Evolutionary conservation across 2,797 vertebrate genomes (phyloP), one percentile per base, ranked within the genome.

Genomic region (Petrocephalus sullivani): DNA sequence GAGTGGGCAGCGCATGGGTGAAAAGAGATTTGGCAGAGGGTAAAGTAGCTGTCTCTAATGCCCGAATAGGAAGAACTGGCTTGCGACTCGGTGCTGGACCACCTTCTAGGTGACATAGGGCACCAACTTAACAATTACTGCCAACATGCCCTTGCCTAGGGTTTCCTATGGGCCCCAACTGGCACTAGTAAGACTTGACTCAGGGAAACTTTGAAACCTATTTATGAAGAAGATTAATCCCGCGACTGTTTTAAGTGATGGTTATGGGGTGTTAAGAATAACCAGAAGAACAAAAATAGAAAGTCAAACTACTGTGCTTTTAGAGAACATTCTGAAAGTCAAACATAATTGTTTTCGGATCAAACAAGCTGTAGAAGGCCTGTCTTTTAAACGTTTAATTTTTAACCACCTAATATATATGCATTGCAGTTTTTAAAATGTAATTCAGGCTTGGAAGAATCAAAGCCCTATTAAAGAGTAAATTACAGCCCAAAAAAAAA

Each of bases 331-430:
- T 2, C 16, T 87, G 49, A 51, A 23, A 85, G 51, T 21, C 46
- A 87, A 75, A 84, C 49, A n/a, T 51, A 78, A 87, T 84, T 87
- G 57, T 67, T 51, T 88, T 49, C 58, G 8, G 60, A 71, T 64
- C 23, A 83, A 88, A 88, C 49, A 51, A 85, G 60, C 81, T 56
- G 60, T 51, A 53, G 33, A 51, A 51, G 49, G 37, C 64, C 90
- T 86, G 87, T 71, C 89, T 90, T 90, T 90, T 85, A 93, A 92
- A 93, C 90, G 92, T 93, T 93, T 94, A 94, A 91, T 92, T 85
- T 93, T 91, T 88, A 91, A 91, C 87, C 86, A 23, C 89, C 90
- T 89, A 64, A 86, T 93, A 90, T 94, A 93, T 92, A 93, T 93
- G 89, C 90, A 91, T 86, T 83, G 89, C 88, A 89, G 91, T 89